A percentile compares a stretch with the other conserved stretches of the same genome.
These are phyloP conservation scores for Limenitis camilla DNA, from an alignment of 2,888 invertebrate species.

Conservation along the genomic window DNA sequence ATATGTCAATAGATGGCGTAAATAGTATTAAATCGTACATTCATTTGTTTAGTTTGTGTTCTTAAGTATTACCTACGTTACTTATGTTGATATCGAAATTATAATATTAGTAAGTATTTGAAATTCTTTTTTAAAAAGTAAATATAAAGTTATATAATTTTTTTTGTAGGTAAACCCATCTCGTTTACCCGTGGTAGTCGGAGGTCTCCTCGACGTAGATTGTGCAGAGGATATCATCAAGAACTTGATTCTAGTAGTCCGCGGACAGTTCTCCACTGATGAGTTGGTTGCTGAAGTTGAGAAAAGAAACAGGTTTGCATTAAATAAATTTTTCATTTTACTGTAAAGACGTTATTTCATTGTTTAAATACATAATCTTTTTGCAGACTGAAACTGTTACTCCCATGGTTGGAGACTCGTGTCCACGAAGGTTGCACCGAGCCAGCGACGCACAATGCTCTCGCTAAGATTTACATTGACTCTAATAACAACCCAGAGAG, in stretches of 20 bases:
- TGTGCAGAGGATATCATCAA: slow-evolving; percentile 99
- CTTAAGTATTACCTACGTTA: no score
- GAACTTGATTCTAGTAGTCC: slow-evolving; percentile 96
- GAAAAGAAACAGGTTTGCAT: slow-evolving; percentile 85
- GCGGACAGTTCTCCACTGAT: slow-evolving; percentile 98
- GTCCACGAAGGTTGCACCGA: slow-evolving; percentile 98
- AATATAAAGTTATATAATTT: no score
- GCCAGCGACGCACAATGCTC: slow-evolving; percentile 98
- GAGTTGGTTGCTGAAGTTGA: slow-evolving; percentile 98
- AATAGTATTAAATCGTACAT: no score
- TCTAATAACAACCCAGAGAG: slow-evolving; percentile 99
- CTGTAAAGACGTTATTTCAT: not conserved
- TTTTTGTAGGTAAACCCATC: no score
- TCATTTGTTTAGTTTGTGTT: no score
- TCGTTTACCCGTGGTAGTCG: slow-evolving; percentile 97
- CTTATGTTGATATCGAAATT: no score
- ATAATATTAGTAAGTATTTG: no score
- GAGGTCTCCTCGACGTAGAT: slow-evolving; percentile 97
- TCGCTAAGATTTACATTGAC: slow-evolving; percentile 99
- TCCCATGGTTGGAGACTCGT: slow-evolving; percentile 98
- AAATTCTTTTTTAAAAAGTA: no score
- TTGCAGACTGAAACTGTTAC: slow-evolving; percentile 84
- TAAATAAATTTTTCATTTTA: not conserved
- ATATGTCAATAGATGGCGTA: no score
- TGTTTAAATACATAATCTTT: not conserved